Evolutionary conservation across 2,113 vertebrate species (phyloP), one percentile per base, ranked within the genome.

Genomic region (Rhinolophus ferrumequinum): DNA sequence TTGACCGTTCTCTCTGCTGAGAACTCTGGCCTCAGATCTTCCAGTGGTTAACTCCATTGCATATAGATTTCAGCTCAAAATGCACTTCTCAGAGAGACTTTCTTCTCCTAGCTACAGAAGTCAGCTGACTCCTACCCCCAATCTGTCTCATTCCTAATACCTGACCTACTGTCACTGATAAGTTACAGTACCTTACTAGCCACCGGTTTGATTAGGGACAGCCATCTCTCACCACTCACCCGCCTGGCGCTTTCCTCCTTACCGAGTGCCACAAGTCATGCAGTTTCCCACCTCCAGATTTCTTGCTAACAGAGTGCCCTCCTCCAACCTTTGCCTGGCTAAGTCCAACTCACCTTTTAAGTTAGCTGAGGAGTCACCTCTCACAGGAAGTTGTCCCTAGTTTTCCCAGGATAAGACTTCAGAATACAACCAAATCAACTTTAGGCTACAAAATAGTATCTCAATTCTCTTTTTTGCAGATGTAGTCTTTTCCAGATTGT

Each of bases 401-500:
- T 66, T 84, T 92, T 41, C 69, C 44, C n/a, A 76, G 26, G 56
- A 58, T 21, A 75, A 93, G 21, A 91, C 16, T 85, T 73, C 73
- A 88, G 80, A 84, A 81, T 62, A 88, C 90, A 62, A 70, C 16
- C 22, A 94, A 86, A 77, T 72, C 62, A 90, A 85, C 62, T 22
- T 35, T 67, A 82, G 76, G 60, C 35, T 75, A 90, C 15, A 62
- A 93, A 88, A 76, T 0, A 85, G 15, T 56, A 88, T 85, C 91
- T 94, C 15, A 90, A n/a, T 82, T 83, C 38, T 84, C 58, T n/a
- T 84, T 91, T 69, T 56, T 88, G 8, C 2, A 94, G 60, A 80
- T 56, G 9, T 30, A 69, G 11, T 90, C 52, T 96, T 96, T 97
- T 93, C 35, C 72, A 97, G n/a, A 96, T 86, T 56, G 9, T 84